Conservation (phyloP, 2,113 vertebrate species). For the Hymenochirus boettgeri region DNA sequence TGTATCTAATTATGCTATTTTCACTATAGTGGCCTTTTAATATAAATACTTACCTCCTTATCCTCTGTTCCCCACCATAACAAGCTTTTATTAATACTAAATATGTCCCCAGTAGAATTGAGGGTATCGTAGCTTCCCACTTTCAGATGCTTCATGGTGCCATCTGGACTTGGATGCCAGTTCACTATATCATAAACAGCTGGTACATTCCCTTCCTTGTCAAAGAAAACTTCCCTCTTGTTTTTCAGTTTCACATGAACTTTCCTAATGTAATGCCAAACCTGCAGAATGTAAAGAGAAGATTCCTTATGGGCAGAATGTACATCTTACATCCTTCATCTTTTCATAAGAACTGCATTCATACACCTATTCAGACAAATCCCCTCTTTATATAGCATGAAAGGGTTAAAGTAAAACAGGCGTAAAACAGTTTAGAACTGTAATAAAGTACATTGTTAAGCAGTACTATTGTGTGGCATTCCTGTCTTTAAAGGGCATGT, state of each 20-base stretch:
- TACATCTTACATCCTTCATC: no score
- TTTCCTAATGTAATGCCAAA: conserved; percentile 17
- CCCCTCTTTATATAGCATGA: no score
- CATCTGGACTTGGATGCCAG: background rate
- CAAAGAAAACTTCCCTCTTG: conserved; percentile 15
- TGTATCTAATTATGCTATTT: no score
- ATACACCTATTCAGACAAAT: no score
- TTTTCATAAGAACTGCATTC: no score
- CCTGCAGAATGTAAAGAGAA: conserved; percentile 7
- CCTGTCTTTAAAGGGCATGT: no score
- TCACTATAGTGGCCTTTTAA: no score
- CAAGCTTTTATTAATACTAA: conserved; percentile 14
- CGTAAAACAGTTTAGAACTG: no score
- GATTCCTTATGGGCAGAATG: no score
- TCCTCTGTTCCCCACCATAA: background rate
- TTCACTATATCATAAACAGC: conserved; percentile 24
- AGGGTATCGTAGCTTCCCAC: conserved; percentile 19
- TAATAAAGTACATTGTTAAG: no score
- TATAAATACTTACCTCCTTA: conserved; percentile 3
- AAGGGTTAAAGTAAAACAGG: no score
- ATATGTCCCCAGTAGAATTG: conserved; percentile 1
- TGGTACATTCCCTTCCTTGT: conserved; percentile 22
- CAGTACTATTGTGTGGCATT: no score
- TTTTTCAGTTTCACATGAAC: conserved; percentile 1
- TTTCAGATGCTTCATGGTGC: conserved; percentile 12